Conservation (phyloP, 1,140 invertebrate species). For the Penaeus vannamei region DNA sequence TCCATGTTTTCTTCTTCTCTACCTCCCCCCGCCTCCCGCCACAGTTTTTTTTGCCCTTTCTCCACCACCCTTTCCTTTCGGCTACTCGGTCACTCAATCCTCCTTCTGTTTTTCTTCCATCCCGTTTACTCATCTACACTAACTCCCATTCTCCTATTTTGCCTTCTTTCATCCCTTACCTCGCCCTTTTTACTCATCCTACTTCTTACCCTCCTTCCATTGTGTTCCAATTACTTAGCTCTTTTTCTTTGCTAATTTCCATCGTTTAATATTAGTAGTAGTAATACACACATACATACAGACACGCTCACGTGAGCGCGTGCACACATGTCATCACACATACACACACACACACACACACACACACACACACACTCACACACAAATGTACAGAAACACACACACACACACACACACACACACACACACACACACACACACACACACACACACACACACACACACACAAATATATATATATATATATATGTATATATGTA, state of each 20-base stretch:
- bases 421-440: background rate
- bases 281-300: too few relatives aligned
- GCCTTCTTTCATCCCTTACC: too few relatives aligned
- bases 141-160: background rate
- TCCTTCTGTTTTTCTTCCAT: background rate
- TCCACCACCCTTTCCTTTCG: too few relatives aligned
- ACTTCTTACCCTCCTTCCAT: too few relatives aligned
- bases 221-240: background rate
- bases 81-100: too few relatives aligned
- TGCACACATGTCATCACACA: background rate
- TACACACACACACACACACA: background rate
- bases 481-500: background rate
- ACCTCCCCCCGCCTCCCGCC: background rate
- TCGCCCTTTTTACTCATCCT: too few relatives aligned
- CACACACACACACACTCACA: too few relatives aligned
- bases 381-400: background rate
- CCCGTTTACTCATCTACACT: background rate
- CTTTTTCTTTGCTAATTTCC: background rate
- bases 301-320: too few relatives aligned
- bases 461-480: background rate
- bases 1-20: background rate
- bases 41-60: too few relatives aligned
- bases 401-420: background rate
- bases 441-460: background rate
- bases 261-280: background rate